phyloP scores from a whole-genome alignment of 2,888 invertebrate genomes.

The Pecten maximus region DNA sequence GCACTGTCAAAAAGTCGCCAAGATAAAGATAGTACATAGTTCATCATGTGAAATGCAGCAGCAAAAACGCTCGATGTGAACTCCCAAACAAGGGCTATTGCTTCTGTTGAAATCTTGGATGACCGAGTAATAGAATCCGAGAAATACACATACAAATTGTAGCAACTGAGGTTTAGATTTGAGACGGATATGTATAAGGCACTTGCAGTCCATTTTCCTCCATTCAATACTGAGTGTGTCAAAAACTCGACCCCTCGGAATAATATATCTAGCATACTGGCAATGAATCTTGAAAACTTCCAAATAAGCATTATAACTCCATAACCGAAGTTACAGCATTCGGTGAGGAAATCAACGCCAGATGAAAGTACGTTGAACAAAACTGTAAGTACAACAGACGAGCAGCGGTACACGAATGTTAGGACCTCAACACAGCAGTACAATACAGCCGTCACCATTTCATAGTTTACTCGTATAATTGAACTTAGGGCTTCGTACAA shows the following conservation, averaged over 20 bases:
- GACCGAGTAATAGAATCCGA: slow-evolving; percentile 55
- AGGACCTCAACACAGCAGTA: not conserved
- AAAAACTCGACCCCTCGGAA: slow-evolving; percentile 60
- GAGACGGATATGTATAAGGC: slow-evolving; percentile 54
- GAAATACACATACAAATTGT: slow-evolving; percentile 43
- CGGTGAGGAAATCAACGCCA: slow-evolving; percentile 58
- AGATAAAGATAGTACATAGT: slow-evolving; percentile 49
- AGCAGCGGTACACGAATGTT: slow-evolving; percentile 27
- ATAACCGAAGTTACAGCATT: slow-evolving; percentile 57
- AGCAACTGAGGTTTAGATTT: not conserved
- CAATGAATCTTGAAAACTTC: slow-evolving; percentile 61
- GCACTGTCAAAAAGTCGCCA: slow-evolving; percentile 45
- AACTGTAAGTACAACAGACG: slow-evolving; percentile 47
- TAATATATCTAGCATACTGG: slow-evolving; percentile 57
- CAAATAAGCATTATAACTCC: slow-evolving; percentile 61
- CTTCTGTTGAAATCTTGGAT: slow-evolving; percentile 56
- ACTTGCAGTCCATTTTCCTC: slow-evolving; percentile 61
- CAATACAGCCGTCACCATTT: not conserved
- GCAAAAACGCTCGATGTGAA: slow-evolving; percentile 42
- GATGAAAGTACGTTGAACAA: slow-evolving; percentile 51
- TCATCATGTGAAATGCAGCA: slow-evolving; percentile 37
- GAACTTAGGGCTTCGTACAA: not conserved
- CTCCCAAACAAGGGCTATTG: slow-evolving; percentile 56
- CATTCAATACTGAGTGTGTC: slow-evolving; percentile 59
- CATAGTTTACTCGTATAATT: slow-evolving; percentile 39